Evolutionary conservation across 2,797 vertebrate genomes (phyloP).

Genomic region (Lindbergichthys nudifrons): DNA sequence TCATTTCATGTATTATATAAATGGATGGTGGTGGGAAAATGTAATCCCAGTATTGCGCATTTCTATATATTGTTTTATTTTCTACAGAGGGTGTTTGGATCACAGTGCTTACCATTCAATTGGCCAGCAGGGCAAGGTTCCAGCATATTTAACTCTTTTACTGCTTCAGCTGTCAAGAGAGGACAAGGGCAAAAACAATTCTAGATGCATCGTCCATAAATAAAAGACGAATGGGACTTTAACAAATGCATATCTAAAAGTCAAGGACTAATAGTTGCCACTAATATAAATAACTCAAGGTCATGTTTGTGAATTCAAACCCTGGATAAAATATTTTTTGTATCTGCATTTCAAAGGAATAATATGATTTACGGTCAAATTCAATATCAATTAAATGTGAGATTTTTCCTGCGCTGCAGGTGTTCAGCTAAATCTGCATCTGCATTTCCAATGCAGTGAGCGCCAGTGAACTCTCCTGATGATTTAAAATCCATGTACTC

Average conservation of each 20-base stretch:
- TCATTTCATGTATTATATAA: slow-evolving; percentile 89
- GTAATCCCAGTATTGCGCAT: slow-evolving; percentile 86
- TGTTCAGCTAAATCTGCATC: slow-evolving; percentile 23
- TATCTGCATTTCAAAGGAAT: slow-evolving; percentile 17
- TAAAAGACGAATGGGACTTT: slow-evolving; percentile 30
- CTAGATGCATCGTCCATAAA: slow-evolving; percentile 35
- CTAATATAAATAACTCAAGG: slow-evolving; percentile 17
- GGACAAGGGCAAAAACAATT: slow-evolving; percentile 67
- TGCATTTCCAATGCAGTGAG: slow-evolving; percentile 43
- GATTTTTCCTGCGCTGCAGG: neutral
- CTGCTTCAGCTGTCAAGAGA: slow-evolving; percentile 69
- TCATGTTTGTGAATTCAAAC: slow-evolving; percentile 16
- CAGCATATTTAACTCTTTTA: slow-evolving; percentile 79
- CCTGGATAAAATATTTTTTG: slow-evolving; percentile 3
- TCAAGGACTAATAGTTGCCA: slow-evolving; percentile 9
- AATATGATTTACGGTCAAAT: neutral
- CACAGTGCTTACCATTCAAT: slow-evolving; percentile 75
- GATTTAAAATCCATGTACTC: slow-evolving; percentile 66
- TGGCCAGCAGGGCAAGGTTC: slow-evolving; percentile 76
- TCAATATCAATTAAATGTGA: slow-evolving; percentile 1
- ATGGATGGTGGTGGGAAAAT: slow-evolving; percentile 87
- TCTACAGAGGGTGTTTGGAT: slow-evolving; percentile 84
- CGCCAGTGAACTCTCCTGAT: slow-evolving; percentile 39
- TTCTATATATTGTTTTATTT: slow-evolving; percentile 88
- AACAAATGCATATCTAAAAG: slow-evolving; percentile 29